phyloP scores from a whole-genome alignment of 2,113 vertebrate species.

The Eclectus roratus region DNA sequence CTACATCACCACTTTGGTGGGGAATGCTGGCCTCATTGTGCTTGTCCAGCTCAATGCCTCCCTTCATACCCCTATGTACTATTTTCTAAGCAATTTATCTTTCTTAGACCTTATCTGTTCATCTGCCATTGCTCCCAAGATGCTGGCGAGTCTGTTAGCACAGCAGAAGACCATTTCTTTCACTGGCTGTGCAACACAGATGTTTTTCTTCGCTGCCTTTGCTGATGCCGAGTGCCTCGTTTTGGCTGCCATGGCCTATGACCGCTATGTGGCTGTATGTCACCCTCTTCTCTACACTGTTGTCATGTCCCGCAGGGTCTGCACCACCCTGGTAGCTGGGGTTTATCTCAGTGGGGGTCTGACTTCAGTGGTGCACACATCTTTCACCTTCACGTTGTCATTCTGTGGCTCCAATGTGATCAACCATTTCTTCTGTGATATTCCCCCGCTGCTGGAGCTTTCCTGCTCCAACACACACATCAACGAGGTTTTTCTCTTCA shows the following conservation, averaged over 20 bases:
- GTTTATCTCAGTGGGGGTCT: neutral
- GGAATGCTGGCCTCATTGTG: conserved; percentile 26
- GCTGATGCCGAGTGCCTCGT: conserved; percentile 35
- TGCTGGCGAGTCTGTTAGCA: conserved; percentile 42
- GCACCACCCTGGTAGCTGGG: neutral
- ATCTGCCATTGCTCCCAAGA: conserved; percentile 39
- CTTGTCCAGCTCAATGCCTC: neutral
- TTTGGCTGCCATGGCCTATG: conserved; percentile 43
- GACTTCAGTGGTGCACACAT: conserved; percentile 24
- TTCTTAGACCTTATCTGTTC: conserved; percentile 61
- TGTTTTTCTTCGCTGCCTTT: conserved; percentile 53
- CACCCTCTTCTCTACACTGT: conserved; percentile 4
- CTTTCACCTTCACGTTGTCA: neutral
- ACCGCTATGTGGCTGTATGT: conserved; percentile 32
- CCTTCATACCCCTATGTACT: conserved; percentile 54
- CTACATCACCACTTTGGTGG: neutral
- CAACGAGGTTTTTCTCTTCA: conserved; percentile 37
- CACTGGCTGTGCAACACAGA: conserved; percentile 18
- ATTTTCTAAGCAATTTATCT: conserved; percentile 49
- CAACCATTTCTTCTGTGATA: conserved; percentile 61
- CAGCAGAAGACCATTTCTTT: conserved; percentile 13
- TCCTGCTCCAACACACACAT: neutral
- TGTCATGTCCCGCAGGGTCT: neutral
- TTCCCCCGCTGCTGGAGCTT: conserved; percentile 33
- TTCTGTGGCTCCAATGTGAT: conserved; percentile 30